A percentile compares a stretch with the other conserved stretches of the same genome.
Conservation (phyloP, 2,888 invertebrate species). For the Andrena dorsata region DNA sequence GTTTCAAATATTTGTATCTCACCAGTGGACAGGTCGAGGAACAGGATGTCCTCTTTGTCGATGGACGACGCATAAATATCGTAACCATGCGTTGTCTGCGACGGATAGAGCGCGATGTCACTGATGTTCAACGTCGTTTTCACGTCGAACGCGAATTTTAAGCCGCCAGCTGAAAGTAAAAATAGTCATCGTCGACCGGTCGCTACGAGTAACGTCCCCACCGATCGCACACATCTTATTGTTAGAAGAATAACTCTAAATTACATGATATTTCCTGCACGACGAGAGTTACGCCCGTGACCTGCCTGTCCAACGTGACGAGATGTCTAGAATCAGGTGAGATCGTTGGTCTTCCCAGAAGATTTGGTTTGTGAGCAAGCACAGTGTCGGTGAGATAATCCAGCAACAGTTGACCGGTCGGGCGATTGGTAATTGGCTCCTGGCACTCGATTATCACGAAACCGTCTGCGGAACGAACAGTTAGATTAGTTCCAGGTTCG, state of each 20-base stretch:
- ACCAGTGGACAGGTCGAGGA: slow-evolving; percentile 90
- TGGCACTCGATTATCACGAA: slow-evolving; percentile 90
- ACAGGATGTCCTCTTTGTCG: slow-evolving; percentile 90
- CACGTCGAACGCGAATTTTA: slow-evolving; percentile 90
- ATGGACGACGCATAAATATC: slow-evolving; percentile 90
- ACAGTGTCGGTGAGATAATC: slow-evolving; percentile 91
- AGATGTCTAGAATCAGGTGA: slow-evolving; percentile 90
- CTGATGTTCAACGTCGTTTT: slow-evolving; percentile 91
- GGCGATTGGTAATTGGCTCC: slow-evolving; percentile 88
- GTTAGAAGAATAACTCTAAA: slow-evolving; percentile 59
- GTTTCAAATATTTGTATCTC: slow-evolving; percentile 61
- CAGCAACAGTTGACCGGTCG: slow-evolving; percentile 89
- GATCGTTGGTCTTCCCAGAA: slow-evolving; percentile 89
- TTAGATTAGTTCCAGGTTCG: neutral
- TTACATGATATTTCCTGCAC: slow-evolving; percentile 89
- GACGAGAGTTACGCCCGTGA: slow-evolving; percentile 87
- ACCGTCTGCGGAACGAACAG: slow-evolving; percentile 86
- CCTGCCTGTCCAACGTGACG: slow-evolving; percentile 88
- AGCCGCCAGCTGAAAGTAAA: slow-evolving; percentile 86
- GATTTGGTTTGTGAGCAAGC: slow-evolving; percentile 87
- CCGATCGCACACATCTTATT: neutral
- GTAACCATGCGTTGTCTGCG: slow-evolving; percentile 90
- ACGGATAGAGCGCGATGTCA: slow-evolving; percentile 90
- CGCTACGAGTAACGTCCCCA: slow-evolving; percentile 5
- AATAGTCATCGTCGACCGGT: neutral